Percentiles rank a stretch among this genome's conserved stretches.
These are phyloP conservation scores for Recurvirostra avosetta DNA, from an alignment of 2,113 vertebrate genomes.

Conservation along the genomic window DNA sequence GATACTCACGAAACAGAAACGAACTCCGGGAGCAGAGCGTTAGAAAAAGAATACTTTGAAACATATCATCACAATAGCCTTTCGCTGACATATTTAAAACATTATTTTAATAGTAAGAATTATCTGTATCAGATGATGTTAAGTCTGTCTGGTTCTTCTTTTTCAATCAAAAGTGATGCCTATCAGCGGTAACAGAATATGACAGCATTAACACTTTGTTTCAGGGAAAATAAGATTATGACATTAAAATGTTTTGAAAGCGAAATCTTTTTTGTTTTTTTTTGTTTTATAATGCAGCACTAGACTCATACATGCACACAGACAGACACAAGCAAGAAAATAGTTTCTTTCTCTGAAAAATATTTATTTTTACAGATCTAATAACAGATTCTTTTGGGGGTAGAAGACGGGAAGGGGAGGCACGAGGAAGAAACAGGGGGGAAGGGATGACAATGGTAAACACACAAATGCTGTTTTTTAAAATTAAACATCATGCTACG, in stretches of 20 bases:
- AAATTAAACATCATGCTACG: neutral
- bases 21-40: neutral
- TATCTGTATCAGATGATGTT: neutral
- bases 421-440: neutral
- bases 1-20: neutral
- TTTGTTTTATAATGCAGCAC: neutral
- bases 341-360: neutral
- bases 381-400: neutral
- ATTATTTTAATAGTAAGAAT: neutral
- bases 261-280: neutral
- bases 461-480: neutral
- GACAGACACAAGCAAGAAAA: neutral
- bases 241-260: conserved; percentile 35
- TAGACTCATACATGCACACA: neutral
- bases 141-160: neutral
- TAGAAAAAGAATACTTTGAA: neutral
- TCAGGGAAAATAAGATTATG: conserved; percentile 33
- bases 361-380: neutral
- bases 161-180: neutral
- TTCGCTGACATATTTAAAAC: neutral
- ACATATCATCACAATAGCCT: neutral
- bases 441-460: neutral
- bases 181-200: neutral
- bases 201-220: conserved; percentile 16
- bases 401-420: neutral